Base-by-base conservation (phyloP, 92 coral and sea anemone species). In the Anthopleura xanthogrammica region DNA sequence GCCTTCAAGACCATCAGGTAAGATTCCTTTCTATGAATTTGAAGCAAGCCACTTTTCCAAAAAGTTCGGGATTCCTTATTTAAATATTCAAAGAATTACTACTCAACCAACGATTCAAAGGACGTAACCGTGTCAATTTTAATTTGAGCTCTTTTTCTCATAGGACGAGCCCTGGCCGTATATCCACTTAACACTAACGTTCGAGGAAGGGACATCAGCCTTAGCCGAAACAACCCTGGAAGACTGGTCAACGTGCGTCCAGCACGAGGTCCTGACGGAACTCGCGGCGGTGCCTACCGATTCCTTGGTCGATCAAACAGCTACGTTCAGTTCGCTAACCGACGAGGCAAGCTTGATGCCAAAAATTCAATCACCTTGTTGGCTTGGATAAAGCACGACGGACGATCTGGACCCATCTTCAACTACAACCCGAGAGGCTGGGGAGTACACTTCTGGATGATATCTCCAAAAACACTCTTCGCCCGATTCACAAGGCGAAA, bases 371-470 rank as follows among this genome's bases (percentile, higher is more conserved):
- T 29, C 36, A 29, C 36, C 36, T 29, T 29, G 36, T 29, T 29
- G 36, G 36, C 36, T 29, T 29, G 36, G 36, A 29, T 29, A 29
- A 29, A 29, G 36, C 36, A 29, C 36, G 36, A 29, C 36, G 36
- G 36, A 29, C 36, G 36, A 29, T 29, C 36, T 29, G 36, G 36
- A 29, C 36, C 80, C n/a, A 72, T 29, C 36, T 29, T 29, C 36
- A 29, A 29, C 36, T 29, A 29, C 36, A 29, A 29, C 36, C 36
- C 36, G 36, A 29, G 36, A 29, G 95, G 93, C 14, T 89, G 95
- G 89, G 95, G 95, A 10, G 95, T 92, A 5, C 92, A 84, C 76
- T 54, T 92, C 62, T 89, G 95, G 95, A 87, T 92, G 93, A 82
- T 72, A 17, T 77, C 87, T 7, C 91, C 80, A 4, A 62, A 81